These are phyloP conservation scores for Rhincodon typus DNA, from an alignment of 2,797 vertebrate genomes.

Conservation along the genomic window DNA sequence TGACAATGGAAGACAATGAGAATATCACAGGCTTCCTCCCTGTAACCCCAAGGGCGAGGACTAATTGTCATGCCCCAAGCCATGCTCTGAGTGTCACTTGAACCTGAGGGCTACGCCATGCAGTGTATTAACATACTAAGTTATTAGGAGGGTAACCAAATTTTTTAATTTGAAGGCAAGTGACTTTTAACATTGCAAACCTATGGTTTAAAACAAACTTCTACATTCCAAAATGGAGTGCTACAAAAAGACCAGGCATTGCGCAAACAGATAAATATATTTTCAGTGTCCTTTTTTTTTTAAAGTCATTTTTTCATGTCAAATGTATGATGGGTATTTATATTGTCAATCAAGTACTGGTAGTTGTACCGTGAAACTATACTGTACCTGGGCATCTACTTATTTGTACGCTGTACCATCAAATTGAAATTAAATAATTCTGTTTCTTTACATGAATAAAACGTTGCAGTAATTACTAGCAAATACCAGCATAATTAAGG, in stretches of 20 bases:
- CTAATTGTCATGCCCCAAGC: background rate
- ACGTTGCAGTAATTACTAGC: background rate
- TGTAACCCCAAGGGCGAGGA: background rate
- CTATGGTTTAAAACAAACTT: constrained; percentile 35
- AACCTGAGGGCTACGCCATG: background rate
- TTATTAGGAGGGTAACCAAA: constrained; percentile 16
- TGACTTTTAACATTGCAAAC: constrained; percentile 27
- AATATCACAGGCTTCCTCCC: background rate
- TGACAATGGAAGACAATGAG: background rate
- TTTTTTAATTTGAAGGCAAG: constrained; percentile 28
- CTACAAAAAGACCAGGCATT: background rate
- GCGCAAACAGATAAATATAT: constrained; percentile 32
- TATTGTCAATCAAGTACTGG: constrained; percentile 33
- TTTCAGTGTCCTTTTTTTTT: constrained; percentile 26
- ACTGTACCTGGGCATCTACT: constrained; percentile 24
- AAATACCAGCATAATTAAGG: background rate
- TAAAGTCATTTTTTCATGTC: constrained; percentile 28
- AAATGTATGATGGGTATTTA: constrained; percentile 35
- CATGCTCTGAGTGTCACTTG: background rate
- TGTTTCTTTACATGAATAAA: constrained; percentile 31
- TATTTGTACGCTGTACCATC: constrained; percentile 27
- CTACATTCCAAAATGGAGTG: constrained; percentile 11
- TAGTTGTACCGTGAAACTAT: constrained; percentile 36
- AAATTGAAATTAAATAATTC: constrained; percentile 35
- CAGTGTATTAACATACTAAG: background rate